These are phyloP conservation scores for Batillaria attramentaria DNA, from an alignment of 1,140 invertebrate species.

Conservation along the genomic window DNA sequence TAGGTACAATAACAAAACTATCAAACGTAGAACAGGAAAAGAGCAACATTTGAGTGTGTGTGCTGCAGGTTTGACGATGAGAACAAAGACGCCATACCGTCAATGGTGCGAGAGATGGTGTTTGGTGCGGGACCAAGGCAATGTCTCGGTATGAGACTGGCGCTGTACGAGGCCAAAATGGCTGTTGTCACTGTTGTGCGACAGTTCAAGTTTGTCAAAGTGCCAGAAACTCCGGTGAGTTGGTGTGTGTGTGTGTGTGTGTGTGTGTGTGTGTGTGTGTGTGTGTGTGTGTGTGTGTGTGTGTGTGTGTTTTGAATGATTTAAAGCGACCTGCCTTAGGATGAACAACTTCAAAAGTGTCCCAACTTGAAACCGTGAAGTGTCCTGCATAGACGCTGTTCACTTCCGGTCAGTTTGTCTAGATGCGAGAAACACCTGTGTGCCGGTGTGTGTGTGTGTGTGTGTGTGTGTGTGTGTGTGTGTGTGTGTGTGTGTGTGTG, in stretches of 20 bases:
- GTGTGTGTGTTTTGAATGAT: neutral
- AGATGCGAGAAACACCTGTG: neutral
- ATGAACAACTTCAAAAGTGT: neutral
- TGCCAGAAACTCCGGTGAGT: slow-evolving; percentile 39
- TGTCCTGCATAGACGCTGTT: too few relatives aligned
- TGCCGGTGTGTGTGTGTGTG: neutral
- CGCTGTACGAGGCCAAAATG: slow-evolving; percentile 69
- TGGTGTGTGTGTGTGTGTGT: too few relatives aligned
- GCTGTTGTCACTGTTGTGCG: slow-evolving; percentile 71
- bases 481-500: neutral
- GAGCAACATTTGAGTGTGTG: too few relatives aligned
- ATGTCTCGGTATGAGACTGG: slow-evolving; percentile 78
- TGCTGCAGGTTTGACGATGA: neutral
- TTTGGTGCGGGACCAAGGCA: slow-evolving; percentile 75
- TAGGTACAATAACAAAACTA: neutral
- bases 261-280: too few relatives aligned
- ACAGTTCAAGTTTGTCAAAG: slow-evolving; percentile 37
- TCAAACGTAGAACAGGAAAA: too few relatives aligned
- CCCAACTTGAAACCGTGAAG: neutral
- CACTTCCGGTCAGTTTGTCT: neutral
- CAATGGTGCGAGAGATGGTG: slow-evolving; percentile 28
- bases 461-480: neutral
- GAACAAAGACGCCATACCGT: neutral
- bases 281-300: too few relatives aligned
- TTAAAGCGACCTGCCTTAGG: neutral